Percentiles rank a stretch among this genome's conserved stretches.
Conservation (phyloP, 2,888 invertebrate genomes). For the Athetis lepigone region DNA sequence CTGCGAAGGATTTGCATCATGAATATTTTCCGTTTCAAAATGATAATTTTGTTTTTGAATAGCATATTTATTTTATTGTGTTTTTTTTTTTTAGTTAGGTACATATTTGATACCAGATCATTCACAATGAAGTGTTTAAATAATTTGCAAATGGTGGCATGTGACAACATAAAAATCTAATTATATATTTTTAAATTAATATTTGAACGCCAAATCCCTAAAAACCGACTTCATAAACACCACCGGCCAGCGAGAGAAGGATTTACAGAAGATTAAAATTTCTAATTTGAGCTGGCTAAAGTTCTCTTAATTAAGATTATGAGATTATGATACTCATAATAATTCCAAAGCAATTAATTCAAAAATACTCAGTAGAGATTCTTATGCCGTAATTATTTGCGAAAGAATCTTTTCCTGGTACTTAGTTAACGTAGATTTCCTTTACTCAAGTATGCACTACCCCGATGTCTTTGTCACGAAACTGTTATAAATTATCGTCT, state of each 20-base stretch:
- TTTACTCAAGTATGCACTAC: constrained; percentile 58
- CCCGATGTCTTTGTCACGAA: constrained; percentile 36
- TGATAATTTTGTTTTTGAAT: constrained; percentile 9
- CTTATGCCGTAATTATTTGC: constrained; percentile 81
- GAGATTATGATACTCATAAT: constrained; percentile 88
- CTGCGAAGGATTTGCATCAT: constrained; percentile 24
- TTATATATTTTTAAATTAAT: constrained; percentile 54
- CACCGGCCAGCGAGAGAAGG: constrained; percentile 70
- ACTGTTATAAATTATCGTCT: constrained; percentile 19
- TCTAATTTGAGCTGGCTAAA: constrained; percentile 84
- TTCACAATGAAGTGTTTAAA: too few relatives aligned
- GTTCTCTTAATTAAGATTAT: constrained; percentile 89
- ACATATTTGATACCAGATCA: too few relatives aligned
- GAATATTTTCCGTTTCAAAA: constrained; percentile 40
- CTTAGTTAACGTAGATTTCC: constrained; percentile 57
- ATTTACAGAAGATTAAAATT: constrained; percentile 86
- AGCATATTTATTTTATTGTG: too few relatives aligned
- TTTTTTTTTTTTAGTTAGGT: neutral
- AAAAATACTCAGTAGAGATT: constrained; percentile 80
- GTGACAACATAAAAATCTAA: constrained; percentile 16
- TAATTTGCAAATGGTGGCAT: too few relatives aligned
- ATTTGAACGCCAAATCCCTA: constrained; percentile 60
- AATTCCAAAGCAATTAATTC: constrained; percentile 88
- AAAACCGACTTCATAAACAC: constrained; percentile 75
- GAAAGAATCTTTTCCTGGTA: constrained; percentile 70